Percentiles rank a stretch among this genome's conserved stretches.
Conservation (phyloP, 2,888 invertebrate genomes). For the Empis stercorea region DNA sequence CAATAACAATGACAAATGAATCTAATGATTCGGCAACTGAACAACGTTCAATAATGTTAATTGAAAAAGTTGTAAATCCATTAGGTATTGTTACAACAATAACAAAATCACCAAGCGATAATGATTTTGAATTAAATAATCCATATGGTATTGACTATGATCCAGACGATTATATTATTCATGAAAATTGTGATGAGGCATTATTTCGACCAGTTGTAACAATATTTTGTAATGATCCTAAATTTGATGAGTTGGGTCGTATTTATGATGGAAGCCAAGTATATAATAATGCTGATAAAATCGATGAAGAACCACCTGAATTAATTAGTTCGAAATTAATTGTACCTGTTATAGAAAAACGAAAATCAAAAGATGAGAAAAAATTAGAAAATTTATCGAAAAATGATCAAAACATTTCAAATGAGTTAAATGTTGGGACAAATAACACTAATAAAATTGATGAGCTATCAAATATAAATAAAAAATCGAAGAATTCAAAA, state of each 20-base stretch:
- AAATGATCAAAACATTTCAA: too few species aligned
- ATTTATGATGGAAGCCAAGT: slow-evolving; percentile 7
- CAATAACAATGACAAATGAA: too few species aligned
- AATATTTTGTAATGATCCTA: slow-evolving; percentile 29
- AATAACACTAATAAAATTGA: too few species aligned
- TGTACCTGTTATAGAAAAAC: slow-evolving; percentile 36
- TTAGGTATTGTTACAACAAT: slow-evolving; percentile 53
- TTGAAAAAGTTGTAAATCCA: slow-evolving; percentile 55
- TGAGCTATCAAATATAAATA: too few species aligned
- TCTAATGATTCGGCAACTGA: not conserved
- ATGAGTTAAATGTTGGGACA: too few species aligned
- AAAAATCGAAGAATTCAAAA: too few species aligned
- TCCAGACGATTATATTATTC: slow-evolving; percentile 32
- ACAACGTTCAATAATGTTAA: slow-evolving; percentile 14
- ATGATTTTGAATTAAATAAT: slow-evolving; percentile 24
- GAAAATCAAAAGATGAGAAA: not conserved
- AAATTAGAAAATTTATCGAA: not conserved
- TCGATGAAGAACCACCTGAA: slow-evolving; percentile 21
- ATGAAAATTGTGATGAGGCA: slow-evolving; percentile 54
- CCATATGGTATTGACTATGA: slow-evolving; percentile 15
- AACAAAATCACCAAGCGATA: slow-evolving; percentile 24
- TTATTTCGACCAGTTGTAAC: slow-evolving; percentile 53
- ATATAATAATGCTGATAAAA: not conserved
- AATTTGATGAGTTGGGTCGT: slow-evolving; percentile 13
- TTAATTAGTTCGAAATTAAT: slow-evolving; percentile 29